Base-by-base conservation (phyloP, 2,888 invertebrate genomes). In the Atrina japonica region DNA sequence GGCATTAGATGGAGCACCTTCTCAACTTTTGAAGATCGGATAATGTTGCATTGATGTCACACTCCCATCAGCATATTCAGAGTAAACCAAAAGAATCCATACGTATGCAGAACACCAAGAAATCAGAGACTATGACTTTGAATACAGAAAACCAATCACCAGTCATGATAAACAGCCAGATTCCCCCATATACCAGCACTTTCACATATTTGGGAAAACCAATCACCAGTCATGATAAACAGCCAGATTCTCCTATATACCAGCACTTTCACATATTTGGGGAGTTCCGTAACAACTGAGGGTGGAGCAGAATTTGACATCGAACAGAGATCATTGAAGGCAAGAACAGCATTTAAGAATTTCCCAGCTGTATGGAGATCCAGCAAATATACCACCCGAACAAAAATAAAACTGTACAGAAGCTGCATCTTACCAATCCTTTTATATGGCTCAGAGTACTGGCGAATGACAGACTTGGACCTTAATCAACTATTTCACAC, bases 21-120 rank as follows among this genome's bases (percentile, higher is more conserved):
- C 25, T 35, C 58, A 25, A 59, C 30, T 27, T 50, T 66, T 9
- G 50, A 66, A 50, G 29, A 66, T 41, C 14, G n/a, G 47, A 68
- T 43, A 63, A 68, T 23, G 35, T 68, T 1, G 61, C 61, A 23
- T 47, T 68, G 2, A n/a, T 68, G 6, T 68, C 21, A 14, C 52
- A 68, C 45, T 40, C 63, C n/a, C 53, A 50, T 29, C 60, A 52
- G 25, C 47, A 45, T 3, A 45, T 45, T 45, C 47, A 45, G 14
- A 21, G 5, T 21, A 7, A 14, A 7, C 55, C n/a, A 21, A 11
- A 16, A 41, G 30, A 23, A 11, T 35, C 7, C 5, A 60, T 25
- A 52, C 40, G 23, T 61, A 52, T 59, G 43, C 41, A 27, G 49
- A 47, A 53, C 18, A 49, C 5, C 23, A 41, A 14, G 65, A 41